Base-by-base conservation (phyloP, 2,797 vertebrate genomes). In the Falco novaeseelandiae region DNA sequence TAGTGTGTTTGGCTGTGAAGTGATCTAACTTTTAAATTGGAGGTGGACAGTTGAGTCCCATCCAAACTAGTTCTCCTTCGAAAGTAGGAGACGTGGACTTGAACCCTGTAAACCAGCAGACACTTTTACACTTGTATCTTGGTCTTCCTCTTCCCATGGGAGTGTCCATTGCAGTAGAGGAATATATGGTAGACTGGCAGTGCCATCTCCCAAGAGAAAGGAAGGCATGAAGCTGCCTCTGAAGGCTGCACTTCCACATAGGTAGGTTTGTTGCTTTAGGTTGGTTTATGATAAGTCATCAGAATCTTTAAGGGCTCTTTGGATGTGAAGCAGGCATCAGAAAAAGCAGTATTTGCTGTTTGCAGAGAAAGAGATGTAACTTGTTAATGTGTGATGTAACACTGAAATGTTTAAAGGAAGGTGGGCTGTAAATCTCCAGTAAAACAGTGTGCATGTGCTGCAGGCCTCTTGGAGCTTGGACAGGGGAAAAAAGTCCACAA, bases 401-500 rank as follows among this genome's bases (percentile, higher is more conserved):
- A 29, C 14, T 72, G 46, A 58, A 51, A 20, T 82, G 49, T 34
- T 84, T 87, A 10, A 32, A 44, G 14, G 13, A 15, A 10, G 21
- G 22, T 20, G 25, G 51, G n/a, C 22, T 65, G 34, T 42, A 48
- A 66, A 62, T 63, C 44, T 62, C 40, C 19, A 22, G 58, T 82
- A 61, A 57, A 79, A 23, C 14, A 48, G 30, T 18, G 17, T 19
- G 5, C n/a, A 67, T 49, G 20, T 76, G n/a, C 80, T 81, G 29
- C 44, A 69, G 65, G 15, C 17, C 12, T 83, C 62, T 36, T 40
- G 58, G 30, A 73, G 23, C 40, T 44, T 42, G 5, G 15, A 16
- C 8, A 3, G n/a, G 19, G 40, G 27, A 20, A 40, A 46, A 76
- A 27, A 18, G 1, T 0, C 2, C 17, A 15, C 12, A 74, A 78